Evolutionary conservation across 2,797 vertebrate genomes (phyloP), one percentile per base, ranked within the genome.

Genomic region (Chiroxiphia lanceolata): DNA sequence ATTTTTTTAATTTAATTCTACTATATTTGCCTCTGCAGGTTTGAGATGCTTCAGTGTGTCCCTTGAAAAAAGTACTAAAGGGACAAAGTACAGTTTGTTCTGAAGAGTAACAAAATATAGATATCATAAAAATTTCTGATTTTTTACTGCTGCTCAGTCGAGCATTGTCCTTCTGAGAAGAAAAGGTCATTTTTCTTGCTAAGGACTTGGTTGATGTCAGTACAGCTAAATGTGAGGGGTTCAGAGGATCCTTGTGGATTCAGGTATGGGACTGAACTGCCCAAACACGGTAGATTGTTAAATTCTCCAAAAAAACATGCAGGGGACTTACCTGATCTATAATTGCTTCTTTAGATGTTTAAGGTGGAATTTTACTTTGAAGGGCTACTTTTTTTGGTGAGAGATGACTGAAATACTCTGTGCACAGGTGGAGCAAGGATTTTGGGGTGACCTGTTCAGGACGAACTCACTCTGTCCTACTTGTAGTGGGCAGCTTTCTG

Each of bases 391-490:
- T 3, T 56, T 68, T 45, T n/a, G 31, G 7, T 79, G 71, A 38
- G 59, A 56, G 45, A 5, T 45, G 38, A 6, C 10, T 5, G 27
- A 47, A 63, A 6, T 26, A 10, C 10, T 45, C 36, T 10, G 8
- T 45, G 15, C 22, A 9, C 16, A 21, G 26, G 10, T 44, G 26
- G 33, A 53, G 25, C 4, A 0, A 47, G 11, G 47, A 3, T 45
- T 69, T 90, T 25, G 31, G 72, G 64, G 15, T 2, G 6, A 40
- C 14, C 44, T 38, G 45, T 8, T 85, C 18, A 5, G 4, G 7
- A 36, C 21, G 44, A 71, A 6, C 45, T 51, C 1, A 0, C 8
- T 54, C 17, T 38, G 18, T 9, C n/a, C 17, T 54, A 0, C 54
- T 63, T 26, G 33, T 13, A 22, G 33, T 15, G 29, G 29, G 26